phyloP scores from a whole-genome alignment of 2,888 invertebrate species.

The Leistus spinibarbis region DNA sequence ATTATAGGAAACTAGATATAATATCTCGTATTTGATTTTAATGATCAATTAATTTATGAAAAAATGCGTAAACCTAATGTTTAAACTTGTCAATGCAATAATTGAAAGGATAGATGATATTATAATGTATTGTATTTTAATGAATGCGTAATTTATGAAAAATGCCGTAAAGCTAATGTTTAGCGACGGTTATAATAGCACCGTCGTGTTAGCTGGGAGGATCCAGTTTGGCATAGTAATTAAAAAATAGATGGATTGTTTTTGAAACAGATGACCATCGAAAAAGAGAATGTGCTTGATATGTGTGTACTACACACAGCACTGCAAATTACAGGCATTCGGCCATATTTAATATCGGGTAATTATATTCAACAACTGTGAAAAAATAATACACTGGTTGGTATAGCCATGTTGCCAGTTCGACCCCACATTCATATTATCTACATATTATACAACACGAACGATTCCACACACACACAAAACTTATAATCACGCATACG shows the following conservation, averaged over 20 bases:
- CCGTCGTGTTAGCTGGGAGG: background rate
- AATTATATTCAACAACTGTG: constrained; percentile 10
- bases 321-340: constrained; percentile 5
- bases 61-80: background rate
- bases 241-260: background rate
- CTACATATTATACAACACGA: background rate
- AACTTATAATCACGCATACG: constrained; percentile 1
- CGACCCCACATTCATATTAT: background rate
- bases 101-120: background rate
- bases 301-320: background rate
- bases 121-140: background rate
- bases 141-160: background rate
- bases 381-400: constrained; percentile 8
- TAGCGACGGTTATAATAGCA: background rate
- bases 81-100: background rate
- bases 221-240: background rate
- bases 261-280: background rate
- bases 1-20: background rate
- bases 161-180: background rate
- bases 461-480: background rate
- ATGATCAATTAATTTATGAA: background rate
- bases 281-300: background rate
- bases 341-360: constrained; percentile 18
- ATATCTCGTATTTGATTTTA: background rate
- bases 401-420: constrained; percentile 1